phyloP scores from a whole-genome alignment of 2,113 vertebrate genomes.

The Nibea coibor region DNA sequence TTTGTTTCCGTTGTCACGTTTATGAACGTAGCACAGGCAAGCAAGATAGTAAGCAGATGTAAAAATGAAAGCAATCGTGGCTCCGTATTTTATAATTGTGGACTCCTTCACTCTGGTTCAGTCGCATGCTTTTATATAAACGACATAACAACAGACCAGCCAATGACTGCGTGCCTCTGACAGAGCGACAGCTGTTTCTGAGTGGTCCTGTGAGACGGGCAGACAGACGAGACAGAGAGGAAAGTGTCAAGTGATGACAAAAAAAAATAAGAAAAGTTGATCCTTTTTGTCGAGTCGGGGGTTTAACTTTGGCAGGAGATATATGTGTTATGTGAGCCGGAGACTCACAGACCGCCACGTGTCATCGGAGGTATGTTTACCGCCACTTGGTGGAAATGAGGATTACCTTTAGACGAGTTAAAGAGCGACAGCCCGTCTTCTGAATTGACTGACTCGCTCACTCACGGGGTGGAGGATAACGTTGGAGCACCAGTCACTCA shows the following conservation, averaged over 20 bases:
- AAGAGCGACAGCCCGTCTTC: conserved; percentile 4
- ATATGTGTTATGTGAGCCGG: background rate
- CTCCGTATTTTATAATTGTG: too few relatives aligned
- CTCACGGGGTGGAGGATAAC: background rate
- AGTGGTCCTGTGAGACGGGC: background rate
- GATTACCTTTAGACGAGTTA: conserved; percentile 22
- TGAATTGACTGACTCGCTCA: background rate
- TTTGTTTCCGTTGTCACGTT: too few relatives aligned
- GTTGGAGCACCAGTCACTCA: background rate
- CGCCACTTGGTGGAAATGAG: conserved; percentile 16
- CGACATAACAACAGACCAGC: background rate
- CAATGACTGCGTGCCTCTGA: background rate
- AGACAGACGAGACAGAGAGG: background rate
- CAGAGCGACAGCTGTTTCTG: background rate
- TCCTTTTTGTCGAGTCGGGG: background rate
- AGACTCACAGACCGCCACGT: background rate
- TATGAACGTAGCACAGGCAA: too few relatives aligned
- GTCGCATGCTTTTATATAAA: background rate
- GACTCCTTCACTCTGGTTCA: too few relatives aligned
- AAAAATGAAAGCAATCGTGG: too few relatives aligned
- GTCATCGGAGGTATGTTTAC: background rate
- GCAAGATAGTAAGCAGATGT: too few relatives aligned
- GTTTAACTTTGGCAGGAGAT: background rate
- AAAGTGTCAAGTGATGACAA: too few relatives aligned
- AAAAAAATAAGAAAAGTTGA: background rate